Evolutionary conservation across 2,113 vertebrate species (phyloP).

Genomic region (Oreotrochilus melanogaster): DNA sequence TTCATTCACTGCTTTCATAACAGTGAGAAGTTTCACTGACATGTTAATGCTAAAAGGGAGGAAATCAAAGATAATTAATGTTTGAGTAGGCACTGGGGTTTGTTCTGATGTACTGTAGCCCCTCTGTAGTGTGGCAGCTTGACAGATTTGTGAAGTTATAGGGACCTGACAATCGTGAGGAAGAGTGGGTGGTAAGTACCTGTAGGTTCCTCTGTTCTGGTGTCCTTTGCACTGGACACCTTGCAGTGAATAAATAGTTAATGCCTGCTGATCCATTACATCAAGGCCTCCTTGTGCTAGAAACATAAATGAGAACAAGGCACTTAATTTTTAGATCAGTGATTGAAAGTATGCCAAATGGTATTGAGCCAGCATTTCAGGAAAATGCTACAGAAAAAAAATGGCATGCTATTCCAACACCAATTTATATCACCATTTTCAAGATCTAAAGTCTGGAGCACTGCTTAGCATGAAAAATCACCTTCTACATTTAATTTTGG

Average conservation of each 20-base stretch:
- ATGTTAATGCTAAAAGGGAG: neutral
- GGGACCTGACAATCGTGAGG: neutral
- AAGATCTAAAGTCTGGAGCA: conserved; percentile 5
- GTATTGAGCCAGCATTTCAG: conserved; percentile 58
- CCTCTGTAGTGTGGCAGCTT: neutral
- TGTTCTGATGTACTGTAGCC: neutral
- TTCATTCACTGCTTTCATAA: conserved; percentile 50
- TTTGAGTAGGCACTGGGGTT: neutral
- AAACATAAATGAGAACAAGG: conserved; percentile 41
- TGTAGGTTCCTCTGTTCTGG: neutral
- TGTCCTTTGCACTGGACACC: neutral
- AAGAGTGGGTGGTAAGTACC: neutral
- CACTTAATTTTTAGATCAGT: conserved; percentile 67
- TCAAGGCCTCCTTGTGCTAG: neutral
- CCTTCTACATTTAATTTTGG: conserved; percentile 60
- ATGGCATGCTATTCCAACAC: conserved; percentile 31
- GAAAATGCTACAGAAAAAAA: conserved; percentile 31
- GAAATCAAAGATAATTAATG: neutral
- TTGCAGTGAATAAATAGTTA: conserved; percentile 43
- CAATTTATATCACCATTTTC: conserved; percentile 8
- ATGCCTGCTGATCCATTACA: conserved; percentile 8
- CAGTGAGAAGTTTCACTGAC: neutral
- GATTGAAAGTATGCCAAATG: conserved; percentile 55
- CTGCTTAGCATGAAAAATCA: conserved; percentile 32
- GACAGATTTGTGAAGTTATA: neutral